Conservation (phyloP, 2,888 invertebrate genomes). For the Lithophane ornitopus region DNA sequence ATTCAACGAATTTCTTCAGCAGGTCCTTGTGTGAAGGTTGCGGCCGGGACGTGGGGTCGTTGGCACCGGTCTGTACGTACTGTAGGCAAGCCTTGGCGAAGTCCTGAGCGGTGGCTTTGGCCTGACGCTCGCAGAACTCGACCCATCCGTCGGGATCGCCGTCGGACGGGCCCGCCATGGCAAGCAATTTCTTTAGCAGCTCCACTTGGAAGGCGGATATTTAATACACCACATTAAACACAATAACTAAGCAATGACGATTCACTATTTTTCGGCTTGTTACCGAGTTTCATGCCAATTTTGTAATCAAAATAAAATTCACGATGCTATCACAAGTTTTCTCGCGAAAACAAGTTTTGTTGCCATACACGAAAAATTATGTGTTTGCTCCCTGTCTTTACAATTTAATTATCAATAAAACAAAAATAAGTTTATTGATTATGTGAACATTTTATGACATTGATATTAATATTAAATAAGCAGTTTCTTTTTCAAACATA, state of each 20-base stretch:
- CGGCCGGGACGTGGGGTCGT: conserved; percentile 91
- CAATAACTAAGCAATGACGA: conserved; percentile 63
- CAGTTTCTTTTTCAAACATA: neutral
- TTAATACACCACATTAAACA: conserved; percentile 75
- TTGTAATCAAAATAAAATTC: conserved; percentile 86
- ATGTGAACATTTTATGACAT: accelerated
- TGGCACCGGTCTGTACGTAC: conserved; percentile 93
- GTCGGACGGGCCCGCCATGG: conserved; percentile 91
- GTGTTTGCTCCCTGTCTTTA: neutral
- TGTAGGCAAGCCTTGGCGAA: conserved; percentile 96
- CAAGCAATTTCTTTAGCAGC: conserved; percentile 88
- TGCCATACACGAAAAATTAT: conserved; percentile 76
- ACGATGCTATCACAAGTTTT: conserved; percentile 86
- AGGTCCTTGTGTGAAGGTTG: conserved; percentile 94
- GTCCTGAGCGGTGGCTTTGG: conserved; percentile 95
- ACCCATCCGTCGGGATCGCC: conserved; percentile 93
- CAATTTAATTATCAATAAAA: neutral
- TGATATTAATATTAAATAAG: neutral
- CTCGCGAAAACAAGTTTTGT: conserved; percentile 88
- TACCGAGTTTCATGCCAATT: conserved; percentile 77
- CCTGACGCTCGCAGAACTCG: conserved; percentile 97
- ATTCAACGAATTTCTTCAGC: conserved; percentile 95
- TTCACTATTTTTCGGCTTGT: conserved; percentile 67
- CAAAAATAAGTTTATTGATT: neutral
- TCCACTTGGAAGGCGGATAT: conserved; percentile 85